These are phyloP conservation scores for Zaprionus ghesquierei DNA, from an alignment of 1,140 invertebrate genomes.

Conservation along the genomic window DNA sequence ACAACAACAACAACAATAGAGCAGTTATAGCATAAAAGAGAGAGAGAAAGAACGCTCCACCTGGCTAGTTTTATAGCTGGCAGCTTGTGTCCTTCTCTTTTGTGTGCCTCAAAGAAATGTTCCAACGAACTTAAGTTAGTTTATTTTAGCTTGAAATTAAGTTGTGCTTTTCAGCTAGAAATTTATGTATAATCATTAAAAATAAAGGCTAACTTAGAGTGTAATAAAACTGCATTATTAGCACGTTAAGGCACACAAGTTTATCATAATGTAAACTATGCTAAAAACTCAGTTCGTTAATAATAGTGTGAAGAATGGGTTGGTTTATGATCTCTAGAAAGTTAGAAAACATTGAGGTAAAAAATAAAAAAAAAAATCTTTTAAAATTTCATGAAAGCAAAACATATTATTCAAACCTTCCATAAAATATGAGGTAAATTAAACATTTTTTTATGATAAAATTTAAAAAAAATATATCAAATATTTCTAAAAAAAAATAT, in stretches of 20 bases:
- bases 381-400: no score
- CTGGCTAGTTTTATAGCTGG: constrained; percentile 8
- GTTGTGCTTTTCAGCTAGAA: background rate
- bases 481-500: no score
- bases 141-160: constrained; percentile 20
- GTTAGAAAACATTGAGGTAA: background rate
- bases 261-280: background rate
- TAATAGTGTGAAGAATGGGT: background rate
- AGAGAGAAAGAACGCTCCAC: background rate
- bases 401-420: no score
- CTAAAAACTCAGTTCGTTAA: no score
- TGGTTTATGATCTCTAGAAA: background rate
- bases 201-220: background rate
- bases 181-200: constrained; percentile 18
- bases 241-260: background rate
- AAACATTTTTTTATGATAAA: no score
- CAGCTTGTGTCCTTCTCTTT: constrained; percentile 10
- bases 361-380: no score
- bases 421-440: no score
- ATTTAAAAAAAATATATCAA: no score
- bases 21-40: background rate
- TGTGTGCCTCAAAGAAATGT: constrained; percentile 1
- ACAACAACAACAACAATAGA: background rate
- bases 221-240: background rate
- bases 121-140: constrained; percentile 28